phyloP scores from a whole-genome alignment of 1,140 invertebrate species.

The fruit fly (Drosophila melanogaster) region DNA sequence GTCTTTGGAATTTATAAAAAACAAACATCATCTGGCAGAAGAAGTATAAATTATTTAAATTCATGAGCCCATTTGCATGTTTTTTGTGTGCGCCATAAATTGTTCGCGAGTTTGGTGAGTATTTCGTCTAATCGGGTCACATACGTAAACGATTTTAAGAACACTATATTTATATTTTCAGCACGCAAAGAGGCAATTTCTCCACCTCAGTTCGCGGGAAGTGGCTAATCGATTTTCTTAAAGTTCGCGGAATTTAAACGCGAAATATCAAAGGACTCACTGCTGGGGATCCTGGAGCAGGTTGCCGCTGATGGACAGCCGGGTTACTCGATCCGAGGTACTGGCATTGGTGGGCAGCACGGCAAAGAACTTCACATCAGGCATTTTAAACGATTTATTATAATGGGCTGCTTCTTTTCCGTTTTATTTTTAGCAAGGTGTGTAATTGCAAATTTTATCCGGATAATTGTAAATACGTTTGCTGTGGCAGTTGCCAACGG shows the following conservation, averaged over 20 bases:
- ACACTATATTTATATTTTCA: conserved; percentile 20
- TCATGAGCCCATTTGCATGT: conserved; percentile 23
- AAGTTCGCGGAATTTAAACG: not conserved
- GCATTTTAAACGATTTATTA: conserved; percentile 39
- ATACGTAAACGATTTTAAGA: not conserved
- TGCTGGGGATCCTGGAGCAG: conserved; percentile 46
- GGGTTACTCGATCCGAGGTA: conserved; percentile 30
- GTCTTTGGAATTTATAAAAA: conserved; percentile 13
- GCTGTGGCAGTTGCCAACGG: conserved; percentile 54
- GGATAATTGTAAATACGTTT: conserved; percentile 11
- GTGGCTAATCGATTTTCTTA: conserved; percentile 55
- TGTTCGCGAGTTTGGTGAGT: conserved; percentile 1
- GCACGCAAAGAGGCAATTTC: conserved; percentile 48
- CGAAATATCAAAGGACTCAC: conserved; percentile 34
- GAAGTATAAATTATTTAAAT: conserved; percentile 18
- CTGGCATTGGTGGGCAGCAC: conserved; percentile 51
- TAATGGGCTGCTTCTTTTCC: not conserved
- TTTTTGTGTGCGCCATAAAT: conserved; percentile 40
- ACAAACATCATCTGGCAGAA: not conserved
- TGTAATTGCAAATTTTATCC: conserved; percentile 39
- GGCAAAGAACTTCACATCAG: conserved; percentile 48
- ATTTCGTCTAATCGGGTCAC: conserved; percentile 26
- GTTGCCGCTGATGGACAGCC: conserved; percentile 39
- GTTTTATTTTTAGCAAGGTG: conserved; percentile 31
- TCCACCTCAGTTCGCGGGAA: conserved; percentile 2